Evolutionary conservation across 37 sponge, comb jelly and placozoan species (phyloP), one percentile per base, ranked within the genome.

Genomic region (Lycopodina hypogea): DNA sequence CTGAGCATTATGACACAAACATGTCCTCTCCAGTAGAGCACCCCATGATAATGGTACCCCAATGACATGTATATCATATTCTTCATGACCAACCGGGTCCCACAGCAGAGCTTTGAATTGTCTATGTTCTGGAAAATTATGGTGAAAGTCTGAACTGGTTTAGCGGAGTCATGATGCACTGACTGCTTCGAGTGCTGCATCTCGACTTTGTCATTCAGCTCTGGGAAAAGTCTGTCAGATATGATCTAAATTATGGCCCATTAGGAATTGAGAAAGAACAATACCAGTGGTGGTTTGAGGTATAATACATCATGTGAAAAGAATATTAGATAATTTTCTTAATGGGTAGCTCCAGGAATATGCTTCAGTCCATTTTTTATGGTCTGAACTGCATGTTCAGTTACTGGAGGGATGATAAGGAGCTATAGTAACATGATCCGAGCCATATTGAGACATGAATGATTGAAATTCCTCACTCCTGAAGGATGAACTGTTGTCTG

Each of bases 371-470:
- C 79, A 12, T 9, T 29, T 42, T 62, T 85, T 72, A 21, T 78
- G 36, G 11, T 69, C 78, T 21, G 76, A 4, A 45, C 48, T 45
- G 48, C 48, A 81, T 28, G 79, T 42, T 4, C 90, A 71, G 35
- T 89, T 89, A 35, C 83, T 77, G 0, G 81, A 41, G 26, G 90
- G 84, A 40, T 89, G 85, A 71, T 88, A 88, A 12, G 87, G 87
- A 33, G 79, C 50, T 62, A 34, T 72, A 6, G 21, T 33, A 23
- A 74, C 57, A 38, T 80, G 87, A 8, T 29, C 37, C 8, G 78
- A 63, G 17, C 79, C 74, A 63, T 85, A 78, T 18, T 45, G 4
- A 30, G 34, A 29, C 19, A 74, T 23, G 39, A 85, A 85, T 0
- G 52, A 32, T 7, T 23, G 4, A 45, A 78, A 85, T 50, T 85